A percentile compares a stretch with the other conserved stretches of the same genome.
These are phyloP conservation scores for Eupsilia transversa DNA, from an alignment of 2,888 invertebrate genomes.

Conservation along the genomic window DNA sequence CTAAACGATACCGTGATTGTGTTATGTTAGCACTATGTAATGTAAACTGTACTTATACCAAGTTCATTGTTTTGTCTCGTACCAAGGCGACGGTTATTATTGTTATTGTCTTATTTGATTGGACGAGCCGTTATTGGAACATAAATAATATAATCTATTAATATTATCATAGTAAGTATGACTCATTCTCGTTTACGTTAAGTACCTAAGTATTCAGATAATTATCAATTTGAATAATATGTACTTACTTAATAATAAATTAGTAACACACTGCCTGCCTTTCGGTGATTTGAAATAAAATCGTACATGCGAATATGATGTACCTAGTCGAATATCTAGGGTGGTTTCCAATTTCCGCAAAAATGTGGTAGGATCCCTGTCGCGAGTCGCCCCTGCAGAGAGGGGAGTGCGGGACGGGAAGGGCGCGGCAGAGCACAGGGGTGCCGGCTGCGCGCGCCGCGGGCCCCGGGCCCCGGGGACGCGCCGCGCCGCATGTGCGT, in stretches of 20 bases:
- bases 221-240: constrained; percentile 28
- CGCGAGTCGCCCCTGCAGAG: constrained; percentile 81
- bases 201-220: no score
- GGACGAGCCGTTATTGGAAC: constrained; percentile 68
- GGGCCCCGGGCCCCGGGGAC: constrained; percentile 79
- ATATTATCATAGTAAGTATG: constrained; percentile 55
- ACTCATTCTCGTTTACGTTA: constrained; percentile 53
- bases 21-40: constrained; percentile 64
- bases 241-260: constrained; percentile 39
- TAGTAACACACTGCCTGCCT: constrained; percentile 14
- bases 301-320: constrained; percentile 64
- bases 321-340: constrained; percentile 72
- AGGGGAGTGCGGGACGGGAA: constrained; percentile 73
- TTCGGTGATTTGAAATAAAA: constrained; percentile 27
- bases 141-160: constrained; percentile 60
- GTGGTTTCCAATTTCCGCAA: constrained; percentile 87
- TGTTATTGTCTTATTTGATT: constrained; percentile 72
- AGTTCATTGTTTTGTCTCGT: constrained; percentile 76
- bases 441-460: constrained; percentile 73
- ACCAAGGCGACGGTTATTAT: constrained; percentile 66
- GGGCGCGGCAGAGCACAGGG: constrained; percentile 64
- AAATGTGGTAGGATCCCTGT: constrained; percentile 82
- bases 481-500: constrained; percentile 74
- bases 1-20: constrained; percentile 55
- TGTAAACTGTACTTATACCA: constrained; percentile 68